Evolutionary conservation across 2,888 invertebrate species (phyloP).

Genomic region (Hypomecis atomaria): DNA sequence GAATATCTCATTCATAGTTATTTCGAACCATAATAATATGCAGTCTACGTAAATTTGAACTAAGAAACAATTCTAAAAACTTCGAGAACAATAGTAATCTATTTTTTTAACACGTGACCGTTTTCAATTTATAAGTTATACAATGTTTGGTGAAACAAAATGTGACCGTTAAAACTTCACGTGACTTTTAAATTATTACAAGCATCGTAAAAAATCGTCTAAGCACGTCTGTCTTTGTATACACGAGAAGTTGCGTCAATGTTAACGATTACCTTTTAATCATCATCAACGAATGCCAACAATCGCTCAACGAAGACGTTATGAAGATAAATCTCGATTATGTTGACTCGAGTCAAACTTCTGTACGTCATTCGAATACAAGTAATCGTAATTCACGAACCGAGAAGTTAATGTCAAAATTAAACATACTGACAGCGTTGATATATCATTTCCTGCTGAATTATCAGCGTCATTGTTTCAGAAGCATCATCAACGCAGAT

Average conservation of each 20-base stretch:
- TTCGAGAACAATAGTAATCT: slow-evolving; percentile 52
- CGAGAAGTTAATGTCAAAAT: slow-evolving; percentile 5
- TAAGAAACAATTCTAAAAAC: slow-evolving; percentile 47
- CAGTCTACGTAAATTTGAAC: slow-evolving; percentile 37
- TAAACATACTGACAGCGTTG: slow-evolving; percentile 17
- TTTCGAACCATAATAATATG: no score
- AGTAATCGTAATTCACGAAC: slow-evolving; percentile 19
- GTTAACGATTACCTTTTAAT: slow-evolving; percentile 22
- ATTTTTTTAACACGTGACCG: slow-evolving; percentile 38
- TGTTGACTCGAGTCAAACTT: slow-evolving; percentile 23
- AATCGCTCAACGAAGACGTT: slow-evolving; percentile 22
- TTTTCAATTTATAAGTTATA: slow-evolving; percentile 27
- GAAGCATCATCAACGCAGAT: slow-evolving; percentile 7
- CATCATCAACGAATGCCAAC: slow-evolving; percentile 24
- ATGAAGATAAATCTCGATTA: slow-evolving; percentile 28
- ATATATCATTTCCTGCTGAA: slow-evolving; percentile 12
- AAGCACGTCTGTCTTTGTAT: slow-evolving; percentile 21
- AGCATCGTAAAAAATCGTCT: slow-evolving; percentile 25
- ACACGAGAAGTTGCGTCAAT: slow-evolving; percentile 26
- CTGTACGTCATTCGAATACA: slow-evolving; percentile 28
- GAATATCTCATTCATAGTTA: no score
- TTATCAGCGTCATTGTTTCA: slow-evolving; percentile 10
- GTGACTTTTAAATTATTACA: slow-evolving; percentile 37
- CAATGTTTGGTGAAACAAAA: slow-evolving; percentile 29
- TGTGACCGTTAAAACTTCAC: slow-evolving; percentile 32